Conservation (phyloP, 1,140 invertebrate species). For the Pseudomyrmex flavicornis region DNA sequence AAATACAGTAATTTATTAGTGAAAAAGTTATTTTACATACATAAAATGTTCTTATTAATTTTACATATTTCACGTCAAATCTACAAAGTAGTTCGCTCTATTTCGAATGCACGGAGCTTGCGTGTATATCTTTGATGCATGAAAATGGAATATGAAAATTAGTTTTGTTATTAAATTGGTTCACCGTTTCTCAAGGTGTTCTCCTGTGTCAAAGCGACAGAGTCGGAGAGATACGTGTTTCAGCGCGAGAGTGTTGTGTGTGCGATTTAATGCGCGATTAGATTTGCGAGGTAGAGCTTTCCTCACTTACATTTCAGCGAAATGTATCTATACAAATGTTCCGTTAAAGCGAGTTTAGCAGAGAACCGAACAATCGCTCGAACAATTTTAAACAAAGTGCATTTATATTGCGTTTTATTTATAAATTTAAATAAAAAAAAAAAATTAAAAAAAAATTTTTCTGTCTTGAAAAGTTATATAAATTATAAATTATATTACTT, state of each 20-base stretch:
- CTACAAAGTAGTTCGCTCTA: neutral
- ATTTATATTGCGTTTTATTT: neutral
- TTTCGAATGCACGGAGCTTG: neutral
- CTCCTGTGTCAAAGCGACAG: constrained; percentile 45
- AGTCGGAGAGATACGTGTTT: constrained; percentile 46
- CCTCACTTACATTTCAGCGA: constrained; percentile 13
- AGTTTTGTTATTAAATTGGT: constrained; percentile 58
- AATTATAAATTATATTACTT: neutral
- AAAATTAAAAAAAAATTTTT: no score
- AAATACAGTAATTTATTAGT: neutral
- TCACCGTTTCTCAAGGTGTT: constrained; percentile 58
- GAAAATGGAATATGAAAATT: constrained; percentile 59
- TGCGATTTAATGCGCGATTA: constrained; percentile 50
- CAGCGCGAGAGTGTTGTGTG: constrained; percentile 13
- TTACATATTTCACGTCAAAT: constrained; percentile 20
- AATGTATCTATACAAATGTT: constrained; percentile 9
- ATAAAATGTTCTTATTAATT: constrained; percentile 23
- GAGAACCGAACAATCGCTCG: neutral
- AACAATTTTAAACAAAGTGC: neutral
- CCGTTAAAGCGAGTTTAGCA: neutral
- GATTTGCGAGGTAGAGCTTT: constrained; percentile 37
- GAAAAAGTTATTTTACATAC: neutral
- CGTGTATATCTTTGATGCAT: constrained; percentile 31
- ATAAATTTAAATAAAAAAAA: no score
- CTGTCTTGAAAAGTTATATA: no score